Evolutionary conservation across 2,888 invertebrate species (phyloP).

Genomic region (Malacosoma neustria): DNA sequence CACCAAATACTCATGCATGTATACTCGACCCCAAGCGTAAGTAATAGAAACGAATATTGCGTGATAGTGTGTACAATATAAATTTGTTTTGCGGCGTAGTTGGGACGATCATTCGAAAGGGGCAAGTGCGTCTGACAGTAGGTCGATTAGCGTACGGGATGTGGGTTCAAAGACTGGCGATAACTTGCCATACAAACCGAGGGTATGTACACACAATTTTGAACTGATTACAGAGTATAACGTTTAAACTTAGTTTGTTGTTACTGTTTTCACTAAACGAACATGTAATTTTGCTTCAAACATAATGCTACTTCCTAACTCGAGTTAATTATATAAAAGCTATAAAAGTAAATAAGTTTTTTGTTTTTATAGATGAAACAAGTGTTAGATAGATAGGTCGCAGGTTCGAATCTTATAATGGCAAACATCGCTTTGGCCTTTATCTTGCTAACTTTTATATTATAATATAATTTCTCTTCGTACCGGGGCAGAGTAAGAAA

Average conservation of each 20-base stretch:
- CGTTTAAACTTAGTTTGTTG: background rate
- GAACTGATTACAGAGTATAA: background rate
- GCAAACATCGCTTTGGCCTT: too few species aligned
- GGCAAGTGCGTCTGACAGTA: slow-evolving; percentile 57
- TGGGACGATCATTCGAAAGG: slow-evolving; percentile 45
- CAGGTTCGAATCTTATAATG: too few species aligned
- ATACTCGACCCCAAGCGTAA: slow-evolving; percentile 1
- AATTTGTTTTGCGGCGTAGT: slow-evolving; percentile 1
- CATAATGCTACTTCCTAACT: too few species aligned
- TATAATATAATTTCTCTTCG: too few species aligned
- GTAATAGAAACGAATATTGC: slow-evolving; percentile 9
- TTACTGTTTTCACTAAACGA: background rate
- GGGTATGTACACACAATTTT: background rate
- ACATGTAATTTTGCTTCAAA: background rate
- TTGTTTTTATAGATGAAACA: too few species aligned
- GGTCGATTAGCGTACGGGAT: slow-evolving; percentile 54
- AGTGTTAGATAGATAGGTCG: too few species aligned
- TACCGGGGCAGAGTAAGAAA: too few species aligned
- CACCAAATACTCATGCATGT: slow-evolving; percentile 5
- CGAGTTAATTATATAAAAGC: too few species aligned
- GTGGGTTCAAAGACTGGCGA: slow-evolving; percentile 45
- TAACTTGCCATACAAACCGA: slow-evolving; percentile 14
- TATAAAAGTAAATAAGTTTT: too few species aligned
- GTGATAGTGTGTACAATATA: background rate
- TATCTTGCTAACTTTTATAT: too few species aligned